Base-by-base conservation (phyloP, 2,797 vertebrate species). In the Acanthiza pusilla region DNA sequence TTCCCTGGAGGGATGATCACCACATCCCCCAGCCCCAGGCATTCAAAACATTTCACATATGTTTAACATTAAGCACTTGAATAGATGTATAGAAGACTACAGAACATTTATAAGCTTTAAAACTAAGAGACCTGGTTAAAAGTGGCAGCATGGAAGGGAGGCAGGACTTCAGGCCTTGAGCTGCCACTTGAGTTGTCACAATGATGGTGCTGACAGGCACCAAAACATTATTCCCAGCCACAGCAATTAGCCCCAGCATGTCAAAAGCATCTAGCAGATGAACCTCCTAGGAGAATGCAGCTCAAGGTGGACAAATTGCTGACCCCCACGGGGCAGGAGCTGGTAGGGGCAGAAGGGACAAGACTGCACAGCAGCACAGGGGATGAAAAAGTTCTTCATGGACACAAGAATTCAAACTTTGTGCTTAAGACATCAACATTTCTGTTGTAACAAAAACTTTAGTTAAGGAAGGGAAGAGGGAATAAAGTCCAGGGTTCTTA, bases 121-220 rank as follows among this genome's bases (percentile, higher is more conserved):
- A 66, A n/a, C 36, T 17, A 38, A 61, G 63, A 74, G 57, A 74
- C 3, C 45, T 61, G 23, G 32, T 70, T 67, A 32, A 53, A 62
- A 25, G 23, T 20, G 36, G 20, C 36, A 51, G 32, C 16, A n/a
- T 3, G 6, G 11, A 43, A 88, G 5, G 22, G 7, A 54, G 26
- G 5, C 47, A 60, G 2, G 3, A 48, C 26, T 38, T 42, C 27
- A 62, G 26, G 12, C 29, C 48, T 27, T 32, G 21, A 79, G 22
- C 14, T 72, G 34, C 14, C 57, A 27, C 21, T 23, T 45, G 23
- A 60, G 15, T 7, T 42, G 43, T 55, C 45, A 11, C 42, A 62
- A 0, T 1, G 16, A 43, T 5, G 15, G 27, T 17, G 21, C 13
- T 40, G 38, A 51, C 3, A 1, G 0, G 10, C 51, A 75, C 25